phyloP scores from a whole-genome alignment of 1,140 invertebrate species.

The Leptonema lineaticorne region DNA sequence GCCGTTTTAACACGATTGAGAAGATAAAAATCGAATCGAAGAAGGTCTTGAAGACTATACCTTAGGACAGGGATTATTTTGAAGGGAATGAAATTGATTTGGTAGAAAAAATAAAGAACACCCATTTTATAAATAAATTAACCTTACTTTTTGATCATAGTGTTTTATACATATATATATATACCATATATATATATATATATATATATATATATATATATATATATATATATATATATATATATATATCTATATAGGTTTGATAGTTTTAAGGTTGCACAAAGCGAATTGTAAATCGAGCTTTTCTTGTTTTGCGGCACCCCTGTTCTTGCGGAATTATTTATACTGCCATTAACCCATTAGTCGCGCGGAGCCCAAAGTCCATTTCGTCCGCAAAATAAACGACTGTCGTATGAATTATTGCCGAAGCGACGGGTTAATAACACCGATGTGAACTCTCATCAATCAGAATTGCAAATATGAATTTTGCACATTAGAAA shows the following conservation, averaged over 20 bases:
- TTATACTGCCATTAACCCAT: constrained; percentile 31
- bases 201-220: too few species aligned
- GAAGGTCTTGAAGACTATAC: too few species aligned
- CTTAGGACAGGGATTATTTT: too few species aligned
- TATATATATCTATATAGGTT: neutral
- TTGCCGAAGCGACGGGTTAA: constrained; percentile 21
- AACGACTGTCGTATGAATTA: constrained; percentile 18
- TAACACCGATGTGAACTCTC: constrained; percentile 12
- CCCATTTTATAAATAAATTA: too few species aligned
- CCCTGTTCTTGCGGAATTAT: constrained; percentile 22
- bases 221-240: neutral
- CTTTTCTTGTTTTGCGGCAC: neutral
- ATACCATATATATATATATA: too few species aligned
- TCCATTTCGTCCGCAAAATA: constrained; percentile 16
- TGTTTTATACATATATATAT: too few species aligned
- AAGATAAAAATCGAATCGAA: too few species aligned
- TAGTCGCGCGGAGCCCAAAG: neutral
- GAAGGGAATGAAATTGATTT: too few species aligned
- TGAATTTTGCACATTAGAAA: neutral
- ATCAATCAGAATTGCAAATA: constrained; percentile 22
- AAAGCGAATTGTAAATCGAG: neutral
- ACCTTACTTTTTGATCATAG: too few species aligned
- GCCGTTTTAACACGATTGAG: too few species aligned
- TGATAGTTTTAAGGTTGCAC: neutral
- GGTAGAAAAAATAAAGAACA: too few species aligned